Conservation (phyloP, 2,888 invertebrate genomes). For the Drosophila paramelanica region DNA sequence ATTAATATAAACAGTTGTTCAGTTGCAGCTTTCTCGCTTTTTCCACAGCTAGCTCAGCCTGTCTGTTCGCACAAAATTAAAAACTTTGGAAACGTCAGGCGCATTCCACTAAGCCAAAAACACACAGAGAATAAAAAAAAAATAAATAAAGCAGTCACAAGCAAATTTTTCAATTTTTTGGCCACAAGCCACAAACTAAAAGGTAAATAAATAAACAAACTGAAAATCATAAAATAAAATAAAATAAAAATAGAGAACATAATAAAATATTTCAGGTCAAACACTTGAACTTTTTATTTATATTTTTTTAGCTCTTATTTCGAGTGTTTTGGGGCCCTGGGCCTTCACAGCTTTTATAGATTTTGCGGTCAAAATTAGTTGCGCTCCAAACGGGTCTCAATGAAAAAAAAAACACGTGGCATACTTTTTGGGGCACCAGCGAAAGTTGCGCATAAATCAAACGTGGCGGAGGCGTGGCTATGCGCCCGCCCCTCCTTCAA, state of each 20-base stretch:
- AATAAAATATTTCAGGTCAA: conserved; percentile 60
- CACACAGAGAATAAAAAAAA: conserved; percentile 3
- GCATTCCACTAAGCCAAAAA: conserved; percentile 17
- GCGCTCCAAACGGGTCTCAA: neutral
- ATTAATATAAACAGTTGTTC: conserved; percentile 42
- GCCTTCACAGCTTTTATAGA: conserved; percentile 42
- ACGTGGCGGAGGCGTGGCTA: conserved; percentile 37
- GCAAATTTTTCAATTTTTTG: conserved; percentile 36
- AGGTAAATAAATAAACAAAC: conserved; percentile 44
- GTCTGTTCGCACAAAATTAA: conserved; percentile 24
- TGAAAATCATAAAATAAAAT: conserved; percentile 35
- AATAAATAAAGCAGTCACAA: neutral
- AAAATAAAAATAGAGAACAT: conserved; percentile 34
- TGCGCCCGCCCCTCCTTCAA: neutral
- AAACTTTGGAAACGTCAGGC: conserved; percentile 48
- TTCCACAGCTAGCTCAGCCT: neutral
- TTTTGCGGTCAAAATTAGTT: conserved; percentile 61
- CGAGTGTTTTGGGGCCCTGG: conserved; percentile 16
- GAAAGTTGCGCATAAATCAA: conserved; percentile 66
- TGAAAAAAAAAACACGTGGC: conserved; percentile 19
- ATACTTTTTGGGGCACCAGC: conserved; percentile 34
- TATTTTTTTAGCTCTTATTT: conserved; percentile 25
- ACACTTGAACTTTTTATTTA: conserved; percentile 43
- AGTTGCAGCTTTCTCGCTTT: conserved; percentile 5
- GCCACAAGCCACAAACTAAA: conserved; percentile 9